These are phyloP conservation scores for Lydus trimaculatus DNA, from an alignment of 2,888 invertebrate genomes.

Conservation along the genomic window DNA sequence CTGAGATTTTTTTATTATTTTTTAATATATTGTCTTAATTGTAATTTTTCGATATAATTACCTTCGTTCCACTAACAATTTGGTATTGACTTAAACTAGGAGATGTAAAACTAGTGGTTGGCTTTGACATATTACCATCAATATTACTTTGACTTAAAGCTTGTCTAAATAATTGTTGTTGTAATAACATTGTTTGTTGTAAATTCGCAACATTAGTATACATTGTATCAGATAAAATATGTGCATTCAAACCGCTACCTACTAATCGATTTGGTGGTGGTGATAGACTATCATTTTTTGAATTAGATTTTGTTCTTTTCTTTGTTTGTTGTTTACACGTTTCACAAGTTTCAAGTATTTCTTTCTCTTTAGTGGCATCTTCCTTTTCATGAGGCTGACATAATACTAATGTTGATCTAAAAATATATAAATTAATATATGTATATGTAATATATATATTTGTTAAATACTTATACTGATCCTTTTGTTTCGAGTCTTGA, in stretches of 20 bases:
- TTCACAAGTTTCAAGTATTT: constrained; percentile 45
- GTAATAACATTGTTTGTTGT: constrained; percentile 72
- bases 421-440: constrained; percentile 17
- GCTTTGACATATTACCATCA: constrained; percentile 44
- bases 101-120: constrained; percentile 62
- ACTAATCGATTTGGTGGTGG: constrained; percentile 47
- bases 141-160: constrained; percentile 58
- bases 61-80: constrained; percentile 61
- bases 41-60: constrained; percentile 10
- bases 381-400: constrained; percentile 48
- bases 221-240: constrained; percentile 68
- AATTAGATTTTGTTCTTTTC: constrained; percentile 49
- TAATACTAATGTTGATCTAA: constrained; percentile 52
- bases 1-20: constrained; percentile 18
- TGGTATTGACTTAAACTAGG: constrained; percentile 68
- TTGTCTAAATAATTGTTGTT: constrained; percentile 70
- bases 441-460: background rate
- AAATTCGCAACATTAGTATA: constrained; percentile 74
- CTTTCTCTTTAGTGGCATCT: constrained; percentile 42
- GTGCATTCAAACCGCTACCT: constrained; percentile 35
- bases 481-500: constrained; percentile 58
- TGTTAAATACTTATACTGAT: constrained; percentile 44
- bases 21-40: background rate
- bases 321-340: constrained; percentile 44
- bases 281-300: constrained; percentile 48